Conservation (phyloP, 2,113 vertebrate genomes). For the Prionailurus viverrinus region DNA sequence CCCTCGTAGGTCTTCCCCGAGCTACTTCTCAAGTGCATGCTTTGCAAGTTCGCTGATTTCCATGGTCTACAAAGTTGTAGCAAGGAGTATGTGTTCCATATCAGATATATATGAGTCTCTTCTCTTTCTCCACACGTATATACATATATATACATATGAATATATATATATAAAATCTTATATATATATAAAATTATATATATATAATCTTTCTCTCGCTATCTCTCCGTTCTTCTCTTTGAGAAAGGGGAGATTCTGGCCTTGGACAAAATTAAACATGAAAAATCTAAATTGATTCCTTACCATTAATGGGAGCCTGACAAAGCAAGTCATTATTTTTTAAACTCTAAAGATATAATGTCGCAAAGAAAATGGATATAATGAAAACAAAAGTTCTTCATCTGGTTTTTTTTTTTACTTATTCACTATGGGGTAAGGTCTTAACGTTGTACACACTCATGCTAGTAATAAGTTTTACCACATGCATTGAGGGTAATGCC, state of each 20-base stretch:
- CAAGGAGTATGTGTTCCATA: neutral
- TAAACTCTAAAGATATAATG: neutral
- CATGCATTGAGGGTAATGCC: neutral
- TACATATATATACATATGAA: too few relatives aligned
- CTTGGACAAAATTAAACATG: neutral
- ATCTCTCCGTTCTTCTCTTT: neutral
- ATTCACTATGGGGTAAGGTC: neutral
- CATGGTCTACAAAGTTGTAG: too few relatives aligned
- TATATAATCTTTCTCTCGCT: neutral
- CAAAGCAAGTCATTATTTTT: neutral
- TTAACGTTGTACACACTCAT: neutral
- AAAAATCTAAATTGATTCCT: neutral
- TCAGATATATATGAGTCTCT: neutral
- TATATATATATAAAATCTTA: too few relatives aligned
- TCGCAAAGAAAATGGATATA: neutral
- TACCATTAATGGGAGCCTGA: neutral
- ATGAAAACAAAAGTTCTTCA: neutral
- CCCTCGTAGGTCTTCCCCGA: rapidly evolving
- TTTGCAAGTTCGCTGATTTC: neutral
- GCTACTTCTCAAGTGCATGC: neutral
- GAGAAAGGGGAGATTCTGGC: neutral
- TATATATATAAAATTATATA: too few relatives aligned
- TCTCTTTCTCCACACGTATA: too few relatives aligned
- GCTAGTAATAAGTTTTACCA: neutral
- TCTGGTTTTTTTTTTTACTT: neutral